These are phyloP conservation scores for Centrocercus urophasianus DNA, from an alignment of 2,113 vertebrate genomes.

Conservation along the genomic window DNA sequence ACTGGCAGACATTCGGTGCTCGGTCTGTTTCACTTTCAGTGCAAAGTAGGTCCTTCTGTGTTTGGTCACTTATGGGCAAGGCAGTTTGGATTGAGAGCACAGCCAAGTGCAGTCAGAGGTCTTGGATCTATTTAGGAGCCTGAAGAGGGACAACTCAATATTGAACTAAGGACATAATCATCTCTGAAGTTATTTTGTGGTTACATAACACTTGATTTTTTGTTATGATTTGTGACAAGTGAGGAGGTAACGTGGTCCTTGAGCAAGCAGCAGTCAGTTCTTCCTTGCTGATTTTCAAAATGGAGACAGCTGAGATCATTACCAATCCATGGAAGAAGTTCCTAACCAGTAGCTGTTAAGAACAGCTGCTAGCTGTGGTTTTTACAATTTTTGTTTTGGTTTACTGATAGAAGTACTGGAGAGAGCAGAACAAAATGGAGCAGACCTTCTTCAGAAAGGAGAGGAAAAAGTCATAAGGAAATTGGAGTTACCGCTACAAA, in stretches of 20 bases:
- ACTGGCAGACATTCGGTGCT: not conserved
- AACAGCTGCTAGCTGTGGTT: not conserved
- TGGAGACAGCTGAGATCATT: not conserved
- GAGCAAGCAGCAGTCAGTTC: not conserved
- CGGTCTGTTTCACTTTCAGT: not conserved
- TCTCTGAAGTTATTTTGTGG: not conserved
- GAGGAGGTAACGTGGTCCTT: not conserved
- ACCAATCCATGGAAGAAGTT: not conserved
- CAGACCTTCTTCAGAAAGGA: not conserved
- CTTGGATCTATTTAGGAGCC: not conserved
- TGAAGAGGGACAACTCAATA: not conserved
- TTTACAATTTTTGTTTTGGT: not conserved
- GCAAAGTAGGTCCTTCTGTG: not conserved
- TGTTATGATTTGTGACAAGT: not conserved
- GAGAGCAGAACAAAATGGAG: not conserved
- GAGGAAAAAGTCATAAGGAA: not conserved
- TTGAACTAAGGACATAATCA: not conserved
- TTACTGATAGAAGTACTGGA: not conserved
- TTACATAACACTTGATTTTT: not conserved
- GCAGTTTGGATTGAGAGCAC: not conserved
- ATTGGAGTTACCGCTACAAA: not conserved
- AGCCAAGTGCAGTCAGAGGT: not conserved
- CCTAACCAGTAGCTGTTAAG: not conserved
- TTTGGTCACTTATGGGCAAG: rapidly evolving
- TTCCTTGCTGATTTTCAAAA: not conserved